A percentile compares a stretch with the other conserved stretches of the same genome.
Conservation (phyloP, 2,113 vertebrate species). For the Ptychochromis oligacanthus region DNA sequence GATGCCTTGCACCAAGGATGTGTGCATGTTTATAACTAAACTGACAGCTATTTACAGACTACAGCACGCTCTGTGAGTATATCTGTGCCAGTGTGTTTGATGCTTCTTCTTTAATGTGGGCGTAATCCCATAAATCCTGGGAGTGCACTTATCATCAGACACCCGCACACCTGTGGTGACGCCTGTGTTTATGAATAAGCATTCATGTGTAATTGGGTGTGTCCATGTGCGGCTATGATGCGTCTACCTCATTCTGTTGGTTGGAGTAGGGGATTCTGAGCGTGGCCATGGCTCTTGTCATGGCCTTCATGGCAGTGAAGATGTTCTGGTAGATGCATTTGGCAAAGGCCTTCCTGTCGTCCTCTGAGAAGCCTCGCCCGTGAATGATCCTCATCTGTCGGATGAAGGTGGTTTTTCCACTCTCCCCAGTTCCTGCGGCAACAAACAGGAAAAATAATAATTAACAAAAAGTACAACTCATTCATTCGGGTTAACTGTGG, state of each 20-base stretch:
- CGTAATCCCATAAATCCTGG: background rate
- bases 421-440: conserved; percentile 88
- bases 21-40: background rate
- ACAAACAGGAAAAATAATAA: background rate
- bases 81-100: background rate
- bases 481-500: background rate
- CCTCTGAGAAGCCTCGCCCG: conserved; percentile 86
- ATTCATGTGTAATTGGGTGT: background rate
- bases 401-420: conserved; percentile 93
- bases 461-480: background rate
- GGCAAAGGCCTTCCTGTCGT: conserved; percentile 83
- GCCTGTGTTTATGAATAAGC: background rate
- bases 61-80: background rate
- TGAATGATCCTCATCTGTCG: conserved; percentile 94
- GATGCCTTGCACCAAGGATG: background rate
- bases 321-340: conserved; percentile 89
- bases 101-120: background rate
- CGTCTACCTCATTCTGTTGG: conserved; percentile 82
- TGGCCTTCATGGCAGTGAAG: conserved; percentile 81
- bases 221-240: background rate
- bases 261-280: conserved; percentile 83
- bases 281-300: conserved; percentile 83
- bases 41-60: background rate
- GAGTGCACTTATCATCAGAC: background rate
- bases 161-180: background rate